phyloP scores from a whole-genome alignment of 2,113 vertebrate species.

The Leuciscus idus region DNA sequence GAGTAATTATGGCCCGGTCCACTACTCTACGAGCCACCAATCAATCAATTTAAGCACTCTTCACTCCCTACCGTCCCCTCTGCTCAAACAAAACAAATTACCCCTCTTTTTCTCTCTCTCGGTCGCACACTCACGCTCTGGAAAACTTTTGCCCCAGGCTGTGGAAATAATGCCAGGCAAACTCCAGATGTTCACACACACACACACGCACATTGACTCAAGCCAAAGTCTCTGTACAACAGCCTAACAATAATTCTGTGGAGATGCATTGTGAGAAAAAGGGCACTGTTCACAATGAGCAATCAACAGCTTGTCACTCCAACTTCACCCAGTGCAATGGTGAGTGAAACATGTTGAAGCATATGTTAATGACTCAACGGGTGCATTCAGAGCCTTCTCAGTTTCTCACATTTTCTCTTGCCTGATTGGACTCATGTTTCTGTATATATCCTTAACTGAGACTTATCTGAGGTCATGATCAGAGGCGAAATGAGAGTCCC shows the following conservation, averaged over 20 bases:
- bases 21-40: slow-evolving; percentile 75
- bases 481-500: neutral
- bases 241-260: slow-evolving; percentile 27
- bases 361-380: slow-evolving; percentile 14
- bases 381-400: neutral
- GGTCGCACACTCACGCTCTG: slow-evolving; percentile 62
- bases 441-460: neutral
- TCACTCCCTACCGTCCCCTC: slow-evolving; percentile 45
- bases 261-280: slow-evolving; percentile 39
- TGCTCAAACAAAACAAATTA: slow-evolving; percentile 53
- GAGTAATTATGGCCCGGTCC: slow-evolving; percentile 86
- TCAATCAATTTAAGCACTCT: slow-evolving; percentile 79
- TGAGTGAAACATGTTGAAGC: slow-evolving; percentile 6
- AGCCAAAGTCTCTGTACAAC: neutral
- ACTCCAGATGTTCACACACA: slow-evolving; percentile 8
- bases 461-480: neutral
- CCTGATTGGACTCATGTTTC: neutral
- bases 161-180: slow-evolving; percentile 44
- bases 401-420: neutral
- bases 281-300: slow-evolving; percentile 33
- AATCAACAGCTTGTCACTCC: slow-evolving; percentile 42
- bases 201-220: neutral
- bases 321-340: neutral
- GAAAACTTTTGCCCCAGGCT: slow-evolving; percentile 56
- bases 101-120: slow-evolving; percentile 40